Evolutionary conservation across 2,888 invertebrate genomes (phyloP).

Genomic region (Cheilosia vulpina): DNA sequence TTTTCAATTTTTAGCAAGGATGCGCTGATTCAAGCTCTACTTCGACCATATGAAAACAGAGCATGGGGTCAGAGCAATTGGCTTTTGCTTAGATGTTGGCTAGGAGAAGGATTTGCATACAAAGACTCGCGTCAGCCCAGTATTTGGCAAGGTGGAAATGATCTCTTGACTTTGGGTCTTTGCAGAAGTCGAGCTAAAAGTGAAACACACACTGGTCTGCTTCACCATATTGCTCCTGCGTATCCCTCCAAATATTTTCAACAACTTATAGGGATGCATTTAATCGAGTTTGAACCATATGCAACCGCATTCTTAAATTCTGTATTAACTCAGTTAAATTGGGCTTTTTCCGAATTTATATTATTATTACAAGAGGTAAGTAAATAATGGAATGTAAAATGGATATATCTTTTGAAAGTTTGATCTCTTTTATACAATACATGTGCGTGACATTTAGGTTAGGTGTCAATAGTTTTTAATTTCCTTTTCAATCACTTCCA

Average conservation of each 20-base stretch:
- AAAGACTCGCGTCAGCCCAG: constrained; percentile 86
- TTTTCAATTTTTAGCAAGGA: constrained; percentile 84
- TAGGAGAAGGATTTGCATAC: constrained; percentile 92
- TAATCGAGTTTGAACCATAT: constrained; percentile 86
- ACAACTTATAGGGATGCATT: constrained; percentile 86
- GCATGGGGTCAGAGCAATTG: constrained; percentile 94
- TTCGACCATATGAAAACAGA: constrained; percentile 91
- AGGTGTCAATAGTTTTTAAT: too few species aligned
- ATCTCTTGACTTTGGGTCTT: constrained; percentile 80
- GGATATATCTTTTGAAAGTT: not conserved
- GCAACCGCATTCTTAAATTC: constrained; percentile 90
- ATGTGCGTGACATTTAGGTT: too few species aligned
- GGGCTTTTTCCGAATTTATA: constrained; percentile 95
- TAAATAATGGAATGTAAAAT: not conserved
- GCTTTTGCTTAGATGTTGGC: constrained; percentile 93
- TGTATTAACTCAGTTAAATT: constrained; percentile 91
- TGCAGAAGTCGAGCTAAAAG: constrained; percentile 82
- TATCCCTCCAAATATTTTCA: constrained; percentile 83
- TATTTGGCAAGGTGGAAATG: constrained; percentile 84
- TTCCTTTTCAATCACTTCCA: too few species aligned
- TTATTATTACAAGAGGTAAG: constrained; percentile 91
- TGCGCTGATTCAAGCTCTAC: constrained; percentile 87
- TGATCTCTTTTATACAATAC: not conserved
- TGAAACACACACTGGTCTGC: constrained; percentile 82
- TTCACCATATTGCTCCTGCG: constrained; percentile 83